These are phyloP conservation scores for Leucoraja ocellata DNA, from an alignment of 2,797 vertebrate species.

Conservation along the genomic window DNA sequence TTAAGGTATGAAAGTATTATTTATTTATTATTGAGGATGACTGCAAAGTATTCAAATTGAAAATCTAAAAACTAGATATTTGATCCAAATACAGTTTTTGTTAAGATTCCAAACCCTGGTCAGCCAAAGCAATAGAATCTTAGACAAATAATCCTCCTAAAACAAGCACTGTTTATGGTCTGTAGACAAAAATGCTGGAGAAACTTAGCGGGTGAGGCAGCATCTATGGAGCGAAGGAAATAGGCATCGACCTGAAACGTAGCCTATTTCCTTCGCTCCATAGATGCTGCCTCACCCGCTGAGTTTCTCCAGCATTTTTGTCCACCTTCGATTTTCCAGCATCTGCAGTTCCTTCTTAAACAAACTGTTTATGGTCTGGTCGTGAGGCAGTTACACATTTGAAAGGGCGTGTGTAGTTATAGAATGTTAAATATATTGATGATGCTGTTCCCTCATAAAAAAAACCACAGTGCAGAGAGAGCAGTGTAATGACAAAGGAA, in stretches of 20 bases:
- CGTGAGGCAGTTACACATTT: neutral
- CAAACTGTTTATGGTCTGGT: neutral
- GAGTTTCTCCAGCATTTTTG: too few species aligned
- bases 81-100: neutral
- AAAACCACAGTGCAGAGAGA: neutral
- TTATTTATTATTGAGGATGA: slow-evolving; percentile 12
- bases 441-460: neutral
- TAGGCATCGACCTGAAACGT: too few species aligned
- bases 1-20: neutral
- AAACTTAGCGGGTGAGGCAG: too few species aligned
- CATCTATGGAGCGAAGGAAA: too few species aligned
- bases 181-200: too few species aligned
- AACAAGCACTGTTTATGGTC: neutral
- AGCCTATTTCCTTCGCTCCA: too few species aligned
- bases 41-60: slow-evolving; percentile 9
- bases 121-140: neutral
- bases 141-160: neutral
- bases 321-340: too few species aligned
- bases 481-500: slow-evolving; percentile 8
- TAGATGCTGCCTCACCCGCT: too few species aligned
- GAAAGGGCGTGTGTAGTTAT: neutral
- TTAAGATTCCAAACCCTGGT: neutral
- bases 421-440: slow-evolving; percentile 18
- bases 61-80: neutral
- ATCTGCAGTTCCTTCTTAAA: too few species aligned